Percentiles rank a stretch among this genome's conserved stretches.
Evolutionary conservation across 2,888 invertebrate species (phyloP).

Genomic region (Synergus umbraculus): DNA sequence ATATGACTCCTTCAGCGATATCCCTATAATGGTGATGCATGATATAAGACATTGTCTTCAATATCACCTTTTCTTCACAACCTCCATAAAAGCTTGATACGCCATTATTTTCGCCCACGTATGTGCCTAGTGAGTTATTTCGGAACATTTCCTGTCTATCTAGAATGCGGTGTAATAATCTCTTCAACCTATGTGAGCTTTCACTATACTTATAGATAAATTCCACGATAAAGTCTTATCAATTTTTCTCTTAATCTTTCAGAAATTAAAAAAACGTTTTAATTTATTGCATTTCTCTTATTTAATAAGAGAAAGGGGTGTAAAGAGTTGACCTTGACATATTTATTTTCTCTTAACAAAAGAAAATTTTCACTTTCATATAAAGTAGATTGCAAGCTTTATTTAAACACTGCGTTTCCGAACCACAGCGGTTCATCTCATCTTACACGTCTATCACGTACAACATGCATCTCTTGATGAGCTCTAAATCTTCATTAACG

Average conservation of each 20-base stretch:
- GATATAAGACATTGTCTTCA: not conserved
- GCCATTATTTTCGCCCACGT: constrained; percentile 13
- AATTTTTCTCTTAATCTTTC: no score
- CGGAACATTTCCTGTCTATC: constrained; percentile 10
- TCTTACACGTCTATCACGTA: not conserved
- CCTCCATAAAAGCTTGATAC: not conserved
- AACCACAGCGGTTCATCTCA: not conserved
- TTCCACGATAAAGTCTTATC: no score
- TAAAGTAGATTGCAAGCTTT: not conserved
- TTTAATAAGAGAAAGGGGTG: no score
- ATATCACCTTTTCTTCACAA: constrained; percentile 1
- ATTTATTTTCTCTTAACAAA: no score
- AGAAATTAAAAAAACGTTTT: no score
- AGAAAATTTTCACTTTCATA: not conserved
- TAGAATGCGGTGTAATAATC: constrained; percentile 19
- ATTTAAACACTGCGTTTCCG: not conserved
- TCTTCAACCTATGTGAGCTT: not conserved
- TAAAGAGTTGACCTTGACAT: no score
- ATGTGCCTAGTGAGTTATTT: constrained; percentile 24
- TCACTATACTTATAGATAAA: no score
- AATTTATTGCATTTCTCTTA: no score
- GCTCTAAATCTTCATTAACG: not conserved
- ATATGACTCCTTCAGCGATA: not conserved
- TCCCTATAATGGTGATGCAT: not conserved
- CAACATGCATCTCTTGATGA: not conserved